Evolutionary conservation across 2,797 vertebrate genomes (phyloP).

Genomic region (Gymnoscopelus braueri): DNA sequence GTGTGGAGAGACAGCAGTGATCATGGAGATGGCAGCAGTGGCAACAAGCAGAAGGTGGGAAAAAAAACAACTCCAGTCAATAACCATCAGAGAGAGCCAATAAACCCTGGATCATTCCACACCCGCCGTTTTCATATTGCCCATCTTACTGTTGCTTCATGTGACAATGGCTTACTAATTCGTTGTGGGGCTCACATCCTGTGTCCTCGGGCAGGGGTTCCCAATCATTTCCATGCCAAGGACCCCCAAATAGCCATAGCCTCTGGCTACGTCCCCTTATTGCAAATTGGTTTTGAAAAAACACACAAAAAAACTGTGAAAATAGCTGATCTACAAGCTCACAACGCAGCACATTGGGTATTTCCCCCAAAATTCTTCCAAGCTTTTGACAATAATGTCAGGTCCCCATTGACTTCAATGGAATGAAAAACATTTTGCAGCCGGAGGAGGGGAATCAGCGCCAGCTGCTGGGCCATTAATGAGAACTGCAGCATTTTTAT

Average conservation of each 20-base stretch:
- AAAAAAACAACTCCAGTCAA: constrained; percentile 54
- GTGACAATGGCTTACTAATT: constrained; percentile 67
- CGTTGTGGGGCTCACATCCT: constrained; percentile 54
- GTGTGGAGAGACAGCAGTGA: constrained; percentile 56
- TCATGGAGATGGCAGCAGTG: constrained; percentile 34
- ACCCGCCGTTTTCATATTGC: constrained; percentile 28
- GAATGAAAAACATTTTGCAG: too few species aligned
- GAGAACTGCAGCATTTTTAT: too few species aligned
- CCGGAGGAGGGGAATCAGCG: too few species aligned
- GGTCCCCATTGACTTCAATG: too few species aligned
- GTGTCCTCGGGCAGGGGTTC: constrained; percentile 51
- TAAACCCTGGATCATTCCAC: constrained; percentile 62
- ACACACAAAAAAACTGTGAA: too few species aligned
- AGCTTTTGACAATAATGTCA: constrained; percentile 15
- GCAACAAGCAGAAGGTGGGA: constrained; percentile 63
- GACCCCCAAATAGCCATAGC: too few species aligned
- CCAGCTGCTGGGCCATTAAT: too few species aligned
- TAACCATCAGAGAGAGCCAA: constrained; percentile 68
- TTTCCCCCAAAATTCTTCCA: constrained; percentile 47
- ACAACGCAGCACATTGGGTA: too few species aligned
- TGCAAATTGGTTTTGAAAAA: too few species aligned
- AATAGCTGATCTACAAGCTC: too few species aligned
- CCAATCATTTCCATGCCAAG: too few species aligned
- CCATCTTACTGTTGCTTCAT: constrained; percentile 57
- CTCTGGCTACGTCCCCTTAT: too few species aligned